Evolutionary conservation across 2,797 vertebrate genomes (phyloP), one percentile per base, ranked within the genome.

Genomic region (Tapirus indicus): DNA sequence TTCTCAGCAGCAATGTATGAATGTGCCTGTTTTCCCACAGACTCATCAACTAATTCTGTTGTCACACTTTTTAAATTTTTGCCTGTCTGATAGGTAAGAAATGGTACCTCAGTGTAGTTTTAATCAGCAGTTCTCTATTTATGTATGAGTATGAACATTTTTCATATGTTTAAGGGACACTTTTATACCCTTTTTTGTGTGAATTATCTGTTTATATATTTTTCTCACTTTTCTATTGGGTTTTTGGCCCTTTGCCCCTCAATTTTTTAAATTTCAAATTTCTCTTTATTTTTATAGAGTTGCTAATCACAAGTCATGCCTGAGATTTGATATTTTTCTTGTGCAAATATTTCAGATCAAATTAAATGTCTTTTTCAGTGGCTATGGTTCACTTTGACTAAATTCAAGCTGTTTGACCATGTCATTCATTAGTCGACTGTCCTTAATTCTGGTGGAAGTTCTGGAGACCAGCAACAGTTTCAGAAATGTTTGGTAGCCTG

Each of bases 311-410:
- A 84, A 89, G 87, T 62, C 56, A 41, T 68, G 32, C 41, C 58
- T 86, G 47, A 90, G 38, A 49, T 41, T 90, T 96, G 56, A 58
- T 84, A 86, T 79, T 83, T 92, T 95, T 91, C 56, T 74, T 94
- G 74, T 94, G 38, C 44, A 86, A 80, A n/a, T 86, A 58, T 86
- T 80, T 86, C 49, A 66, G 27, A 79, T 85, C 8, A 86, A 91
- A 78, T 94, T 58, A 90, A 80, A 74, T 58, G 47, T 2, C 38
- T 49, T 94, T 79, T 66, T 66, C 11, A 49, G 38, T 62, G 88
- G 29, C 69, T 91, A 14, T 62, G 75, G 44, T 60, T 91, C 58
- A 69, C 41, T 47, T 38, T 75, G 13, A 88, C 78, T 83, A 77
- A 71, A 83, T 96, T 77, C 62, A 84, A 77, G 8, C 21, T 88